Base-by-base conservation (phyloP, 2,888 invertebrate species). In the Aphidius colemani region DNA sequence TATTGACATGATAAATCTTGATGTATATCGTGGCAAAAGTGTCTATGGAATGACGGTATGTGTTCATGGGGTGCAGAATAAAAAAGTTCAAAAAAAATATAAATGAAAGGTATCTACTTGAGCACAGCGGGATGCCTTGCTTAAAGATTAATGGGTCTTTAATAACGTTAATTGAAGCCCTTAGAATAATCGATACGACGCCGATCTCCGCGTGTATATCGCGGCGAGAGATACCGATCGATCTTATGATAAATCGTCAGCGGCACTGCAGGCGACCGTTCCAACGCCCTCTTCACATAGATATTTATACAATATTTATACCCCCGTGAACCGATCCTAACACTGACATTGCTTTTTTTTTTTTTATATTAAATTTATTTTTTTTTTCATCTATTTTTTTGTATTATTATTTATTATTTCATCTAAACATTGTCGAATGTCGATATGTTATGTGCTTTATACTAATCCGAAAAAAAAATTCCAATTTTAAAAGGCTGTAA, bases 151-250 rank as follows among this genome's bases (percentile, higher is more conserved):
- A 80, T 80, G 79, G 78, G 75, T 75, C 78, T 80, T 80, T 80
- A 80, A 80, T 80, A 79, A 79, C 79, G 80, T 80, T 80, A 80
- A 80, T 80, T 80, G 80, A 80, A 80, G 79, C 80, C 78, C 80
- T 79, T 78, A 77, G 78, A 78, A 80, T 77, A 80, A 80, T 80
- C 79, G 80, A 79, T 80, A 77, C 77, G 75, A 57, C 66, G 63
- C 66, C 66, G 70, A 70, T 70, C 66, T 63, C 57, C 55, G 46
- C 46, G 64, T 69, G 73, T 74, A 76, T 75, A 79, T 79, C 78
- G 79, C 39, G n/a, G 9, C 72, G 75, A 72, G 77, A 78, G 80
- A 80, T 80, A 80, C 77, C 78, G 79, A 80, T 80, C 80, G 79
- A 80, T 78, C 79, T 80, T 77, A 78, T 80, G 80, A 80, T 80